Evolutionary conservation across 2,113 vertebrate species (phyloP), one percentile per base, ranked within the genome.

Genomic region (Capra hircus): DNA sequence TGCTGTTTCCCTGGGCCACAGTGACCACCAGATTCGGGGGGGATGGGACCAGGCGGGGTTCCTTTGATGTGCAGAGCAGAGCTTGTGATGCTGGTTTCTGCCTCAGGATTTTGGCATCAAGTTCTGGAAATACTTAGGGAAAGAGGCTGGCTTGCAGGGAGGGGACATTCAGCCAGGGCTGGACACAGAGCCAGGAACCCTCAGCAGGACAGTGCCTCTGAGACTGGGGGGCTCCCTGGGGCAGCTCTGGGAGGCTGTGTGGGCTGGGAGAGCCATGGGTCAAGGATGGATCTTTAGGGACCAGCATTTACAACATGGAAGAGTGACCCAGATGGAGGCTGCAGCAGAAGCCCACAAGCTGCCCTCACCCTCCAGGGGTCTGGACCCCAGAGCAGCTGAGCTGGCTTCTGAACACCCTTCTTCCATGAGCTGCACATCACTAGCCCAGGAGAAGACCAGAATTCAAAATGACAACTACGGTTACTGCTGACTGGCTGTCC

Each of bases 291-390:
- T 40, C 36, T 8, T 40, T 0, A 9, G 59, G 71, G 6, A 27
- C 27, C 13, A 17, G 59, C 6, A 2, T 55, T 30, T 16, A 43
- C 3, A 13, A 25, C 11, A 0, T 0, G 4, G 45, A 25, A 43
- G 55, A 23, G 1, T 4, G 48, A 36, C 28, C 5, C 48, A 36
- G 2, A 25, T 9, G 9, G 55, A 19, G 67, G 16, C 17, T 16
- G 23, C 0, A 3, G 10, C 1, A 33, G 6, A 33, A 3, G 11
- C 43, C 14, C 30, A 3, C 1, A 15, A 6, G 1, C 33, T 9
- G 25, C 6, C 50, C 3, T 28, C 21, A 5, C 36, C 23, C 2
- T 25, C 9, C 4, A 1, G 0, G 50, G 33, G 52, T 6, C 19
- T 6, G 33, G 53, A 30, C 15, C 23, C 62, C 21, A 21, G 40